Conservation (phyloP, 2,888 invertebrate genomes). For the Nowickia ferox region DNA sequence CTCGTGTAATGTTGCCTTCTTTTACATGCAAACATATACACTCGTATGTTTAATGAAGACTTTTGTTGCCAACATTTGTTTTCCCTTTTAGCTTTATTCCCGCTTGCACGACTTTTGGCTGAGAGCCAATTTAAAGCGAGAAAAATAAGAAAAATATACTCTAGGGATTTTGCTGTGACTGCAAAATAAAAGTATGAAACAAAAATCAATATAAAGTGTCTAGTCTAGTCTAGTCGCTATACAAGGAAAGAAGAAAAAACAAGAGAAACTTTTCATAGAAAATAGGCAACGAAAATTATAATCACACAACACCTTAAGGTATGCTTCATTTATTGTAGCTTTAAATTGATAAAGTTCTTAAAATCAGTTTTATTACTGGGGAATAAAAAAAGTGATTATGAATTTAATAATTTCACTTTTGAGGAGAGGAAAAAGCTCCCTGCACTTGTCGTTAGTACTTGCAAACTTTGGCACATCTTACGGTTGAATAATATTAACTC, state of each 20-base stretch:
- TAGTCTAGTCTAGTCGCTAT: no score
- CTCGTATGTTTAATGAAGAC: neutral
- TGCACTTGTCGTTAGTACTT: no score
- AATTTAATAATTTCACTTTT: no score
- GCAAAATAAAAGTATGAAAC: neutral
- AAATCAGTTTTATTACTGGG: neutral
- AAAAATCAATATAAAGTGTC: slow-evolving; percentile 57
- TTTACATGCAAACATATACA: no score
- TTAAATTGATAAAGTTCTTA: neutral
- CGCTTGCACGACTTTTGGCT: slow-evolving; percentile 37
- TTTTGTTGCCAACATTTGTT: slow-evolving; percentile 66
- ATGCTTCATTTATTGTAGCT: slow-evolving; percentile 7
- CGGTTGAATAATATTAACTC: neutral
- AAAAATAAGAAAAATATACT: neutral
- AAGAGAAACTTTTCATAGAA: neutral
- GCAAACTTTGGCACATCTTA: neutral
- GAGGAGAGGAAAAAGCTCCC: no score
- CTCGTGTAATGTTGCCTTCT: slow-evolving; percentile 1
- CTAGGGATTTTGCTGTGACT: neutral
- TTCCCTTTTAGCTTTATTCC: slow-evolving; percentile 40
- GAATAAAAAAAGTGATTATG: no score
- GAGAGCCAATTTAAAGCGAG: slow-evolving; percentile 49
- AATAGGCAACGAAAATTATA: neutral
- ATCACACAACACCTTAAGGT: neutral
- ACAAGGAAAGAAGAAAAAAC: neutral